These are phyloP conservation scores for Seriola rivoliana DNA, from an alignment of 2,113 vertebrate species.

Conservation along the genomic window DNA sequence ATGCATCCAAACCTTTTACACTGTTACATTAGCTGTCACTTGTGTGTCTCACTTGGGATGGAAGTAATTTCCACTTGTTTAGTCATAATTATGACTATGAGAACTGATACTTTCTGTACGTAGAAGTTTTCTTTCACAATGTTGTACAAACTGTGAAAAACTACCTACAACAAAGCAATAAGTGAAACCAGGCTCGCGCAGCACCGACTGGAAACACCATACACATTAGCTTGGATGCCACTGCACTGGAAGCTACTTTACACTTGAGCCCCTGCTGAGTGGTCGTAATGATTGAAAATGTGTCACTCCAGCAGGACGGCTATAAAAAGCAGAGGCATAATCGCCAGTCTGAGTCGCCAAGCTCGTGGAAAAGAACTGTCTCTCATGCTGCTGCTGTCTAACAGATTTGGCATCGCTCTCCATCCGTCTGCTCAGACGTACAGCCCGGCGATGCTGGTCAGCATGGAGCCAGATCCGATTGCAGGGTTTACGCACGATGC, in stretches of 20 bases:
- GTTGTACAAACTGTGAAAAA: slow-evolving; percentile 4
- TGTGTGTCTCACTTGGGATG: not conserved
- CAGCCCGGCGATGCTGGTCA: slow-evolving; percentile 45
- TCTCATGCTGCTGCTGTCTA: slow-evolving; percentile 49
- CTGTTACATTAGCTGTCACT: not conserved
- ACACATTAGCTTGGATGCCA: slow-evolving; percentile 37
- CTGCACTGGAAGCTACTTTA: slow-evolving; percentile 31
- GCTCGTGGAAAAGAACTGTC: slow-evolving; percentile 53
- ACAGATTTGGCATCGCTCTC: slow-evolving; percentile 57
- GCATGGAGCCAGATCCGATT: slow-evolving; percentile 68
- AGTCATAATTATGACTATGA: not conserved
- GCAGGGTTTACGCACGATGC: slow-evolving; percentile 68
- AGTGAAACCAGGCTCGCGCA: slow-evolving; percentile 14
- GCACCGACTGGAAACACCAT: slow-evolving; percentile 10
- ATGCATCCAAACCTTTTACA: not conserved
- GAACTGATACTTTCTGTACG: no score
- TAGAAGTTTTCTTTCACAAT: not conserved
- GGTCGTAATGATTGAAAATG: slow-evolving; percentile 56
- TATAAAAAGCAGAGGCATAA: slow-evolving; percentile 66
- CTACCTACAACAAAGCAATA: not conserved
- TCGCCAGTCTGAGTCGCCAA: slow-evolving; percentile 11
- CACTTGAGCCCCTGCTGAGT: slow-evolving; percentile 58
- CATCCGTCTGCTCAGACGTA: slow-evolving; percentile 46
- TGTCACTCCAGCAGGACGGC: slow-evolving; percentile 47
- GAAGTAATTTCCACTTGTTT: not conserved